Percentiles rank a stretch among this genome's conserved stretches.
These are phyloP conservation scores for Motacilla alba DNA, from an alignment of 2,113 vertebrate genomes.

Conservation along the genomic window DNA sequence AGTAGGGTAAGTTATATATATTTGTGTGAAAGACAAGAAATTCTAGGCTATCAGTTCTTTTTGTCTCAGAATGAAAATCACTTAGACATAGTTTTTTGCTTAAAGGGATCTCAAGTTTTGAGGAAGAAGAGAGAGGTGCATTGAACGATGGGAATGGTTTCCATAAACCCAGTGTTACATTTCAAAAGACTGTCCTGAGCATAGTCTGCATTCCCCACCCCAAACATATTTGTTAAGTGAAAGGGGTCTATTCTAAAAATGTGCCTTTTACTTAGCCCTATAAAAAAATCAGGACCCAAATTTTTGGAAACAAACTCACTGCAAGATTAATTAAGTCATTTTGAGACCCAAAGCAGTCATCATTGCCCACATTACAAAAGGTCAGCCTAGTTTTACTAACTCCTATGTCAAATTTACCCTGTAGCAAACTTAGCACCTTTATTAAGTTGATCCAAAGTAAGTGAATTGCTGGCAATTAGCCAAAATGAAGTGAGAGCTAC, in stretches of 20 bases:
- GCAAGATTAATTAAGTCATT: background rate
- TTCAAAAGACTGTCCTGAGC: background rate
- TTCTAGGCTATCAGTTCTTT: background rate
- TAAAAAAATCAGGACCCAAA: background rate
- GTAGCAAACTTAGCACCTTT: background rate
- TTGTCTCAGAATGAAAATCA: background rate
- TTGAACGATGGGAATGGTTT: background rate
- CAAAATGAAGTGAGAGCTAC: slow-evolving; percentile 29
- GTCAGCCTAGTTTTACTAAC: background rate
- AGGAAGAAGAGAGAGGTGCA: background rate
- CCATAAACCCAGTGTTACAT: background rate
- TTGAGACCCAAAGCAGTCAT: background rate
- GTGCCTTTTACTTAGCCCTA: background rate
- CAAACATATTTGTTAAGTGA: background rate
- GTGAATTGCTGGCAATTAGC: slow-evolving; percentile 2
- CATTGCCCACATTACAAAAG: background rate
- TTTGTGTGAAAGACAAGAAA: background rate
- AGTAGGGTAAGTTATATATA: background rate
- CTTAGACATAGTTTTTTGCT: background rate
- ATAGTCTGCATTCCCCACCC: background rate
- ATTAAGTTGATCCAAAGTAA: background rate
- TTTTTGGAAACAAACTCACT: background rate
- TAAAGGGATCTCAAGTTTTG: background rate
- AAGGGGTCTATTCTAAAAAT: background rate
- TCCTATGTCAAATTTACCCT: background rate